Evolutionary conservation across 2,113 vertebrate genomes (phyloP), one percentile per base, ranked within the genome.

Genomic region (Connochaetes taurinus): DNA sequence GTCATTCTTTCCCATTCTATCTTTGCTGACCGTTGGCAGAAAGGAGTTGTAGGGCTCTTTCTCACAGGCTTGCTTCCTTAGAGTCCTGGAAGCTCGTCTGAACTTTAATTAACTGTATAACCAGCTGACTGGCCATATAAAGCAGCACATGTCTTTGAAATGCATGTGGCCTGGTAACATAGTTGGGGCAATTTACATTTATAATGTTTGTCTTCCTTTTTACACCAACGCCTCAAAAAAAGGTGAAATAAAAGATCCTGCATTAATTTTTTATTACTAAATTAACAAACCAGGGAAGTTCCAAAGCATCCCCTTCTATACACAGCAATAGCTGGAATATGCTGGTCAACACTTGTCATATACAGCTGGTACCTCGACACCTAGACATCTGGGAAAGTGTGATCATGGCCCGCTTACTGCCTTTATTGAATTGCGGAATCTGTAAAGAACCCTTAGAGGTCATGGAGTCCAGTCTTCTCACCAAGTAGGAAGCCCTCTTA

Each of bases 21-120:
- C 96, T 74, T 67, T 67, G 92, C 36, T 25, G 95, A 50, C 67
- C 33, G 11, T 29, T 50, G 57, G 64, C 80, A 62, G 74, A 50
- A 74, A 43, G 67, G 87, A 40, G 47, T 36, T 47, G 16, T 29
- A 33, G 47, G 36, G 25, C 23, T 9, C 58, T 55, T 80, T 47
- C 57, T 52, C 9, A 2, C 9, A 45, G 53, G 31, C 53, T 91
- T 52, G 36, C 87, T 91, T 71, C 27, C 57, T 52, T 71, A 23
- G 71, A 67, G 81, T 55, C 47, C 78, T 60, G 58, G 78, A 52
- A 81, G 40, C 57, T 36, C 50, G 25, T 31, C 84, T 80, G 67
- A 89, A 27, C 33, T 52, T 71, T 27, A 53, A 1, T 36, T 82
- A 91, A 36, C 43, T 60, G 4, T 14, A 17, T 33, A 57, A 60